Evolutionary conservation across 2,797 vertebrate species (phyloP), one percentile per base, ranked within the genome.

Genomic region (Thripadectes ignobilis): DNA sequence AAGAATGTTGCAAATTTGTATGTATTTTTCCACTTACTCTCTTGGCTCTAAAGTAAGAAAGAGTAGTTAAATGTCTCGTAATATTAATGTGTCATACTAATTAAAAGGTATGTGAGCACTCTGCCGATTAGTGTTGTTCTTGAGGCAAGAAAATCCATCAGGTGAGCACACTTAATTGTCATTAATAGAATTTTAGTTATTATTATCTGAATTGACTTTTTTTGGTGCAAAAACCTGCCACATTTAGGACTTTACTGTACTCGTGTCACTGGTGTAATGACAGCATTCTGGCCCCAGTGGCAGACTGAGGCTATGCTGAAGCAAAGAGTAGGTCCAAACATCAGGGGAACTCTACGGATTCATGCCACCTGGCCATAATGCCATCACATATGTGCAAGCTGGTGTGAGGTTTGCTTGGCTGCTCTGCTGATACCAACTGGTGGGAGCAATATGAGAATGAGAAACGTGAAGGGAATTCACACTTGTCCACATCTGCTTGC

Each of bases 21-120:
- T 85, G 62, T 82, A 78, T 67, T 91, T 89, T 91, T 93, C 20
- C 80, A 65, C 48, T 91, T 78, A 77, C 45, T 95, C 95, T 95
- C 95, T 97, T 97, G 88, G 57, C 88, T 96, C 49, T 54, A 93
- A 93, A 93, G 23, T 85, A 80, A 89, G 84, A 92, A 84, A 43
- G 49, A 4, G 1, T 62, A 58, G 58, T 81, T 95, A 92, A 96
- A 95, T 94, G 83, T 94, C 93, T 92, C 89, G 23, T 65, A 65
- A 18, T 82, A 85, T 85, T 88, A 96, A 84, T 91, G 52, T 84
- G 39, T 51, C 14, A 0, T 72, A 38, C 57, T 93, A 95, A 96
- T 95, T 95, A 83, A 94, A 95, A 96, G 54, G 32, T 89, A 61
- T 88, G 76, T 69, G 59, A 95, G 39, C 39, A 88, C 52, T 92